These are phyloP conservation scores for Parazoanthus atlanticus DNA, from an alignment of 92 coral and sea anemone genomes.

Conservation along the genomic window DNA sequence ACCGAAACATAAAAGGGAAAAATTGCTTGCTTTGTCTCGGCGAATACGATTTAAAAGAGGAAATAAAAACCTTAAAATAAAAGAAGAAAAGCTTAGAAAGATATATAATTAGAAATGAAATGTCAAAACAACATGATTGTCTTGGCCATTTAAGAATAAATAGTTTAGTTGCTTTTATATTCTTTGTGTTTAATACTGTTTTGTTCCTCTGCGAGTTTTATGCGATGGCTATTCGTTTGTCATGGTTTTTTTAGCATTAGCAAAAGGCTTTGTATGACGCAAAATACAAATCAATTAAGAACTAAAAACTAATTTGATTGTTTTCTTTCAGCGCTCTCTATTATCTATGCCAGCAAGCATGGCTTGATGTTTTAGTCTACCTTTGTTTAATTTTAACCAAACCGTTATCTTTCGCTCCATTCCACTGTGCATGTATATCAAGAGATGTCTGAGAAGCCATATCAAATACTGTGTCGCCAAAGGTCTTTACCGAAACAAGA, in stretches of 20 bases:
- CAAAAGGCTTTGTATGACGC: constrained; percentile 18
- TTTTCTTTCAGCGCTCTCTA: constrained; percentile 4
- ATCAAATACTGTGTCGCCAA: not conserved
- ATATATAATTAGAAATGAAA: not conserved
- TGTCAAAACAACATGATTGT: constrained; percentile 3
- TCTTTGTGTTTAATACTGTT: constrained; percentile 6
- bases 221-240: not conserved
- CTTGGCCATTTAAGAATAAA: constrained; percentile 17
- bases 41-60: constrained; percentile 8
- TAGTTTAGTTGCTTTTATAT: constrained; percentile 3
- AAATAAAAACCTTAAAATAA: constrained; percentile 7
- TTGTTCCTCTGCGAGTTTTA: constrained; percentile 28
- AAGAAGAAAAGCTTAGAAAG: constrained; percentile 12
- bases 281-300: constrained; percentile 19
- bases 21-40: constrained; percentile 31
- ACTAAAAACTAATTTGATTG: constrained; percentile 22
- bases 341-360: not conserved
- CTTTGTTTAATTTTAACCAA: not conserved
- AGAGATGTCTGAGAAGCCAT: not conserved
- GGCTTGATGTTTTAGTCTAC: not conserved
- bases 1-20: not conserved
- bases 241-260: constrained; percentile 22
- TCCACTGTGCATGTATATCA: not conserved
- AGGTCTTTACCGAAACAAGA: not conserved
- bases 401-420: constrained; percentile 2